These are phyloP conservation scores for Arctia plantaginis DNA, from an alignment of 2,888 invertebrate species.

Conservation along the genomic window DNA sequence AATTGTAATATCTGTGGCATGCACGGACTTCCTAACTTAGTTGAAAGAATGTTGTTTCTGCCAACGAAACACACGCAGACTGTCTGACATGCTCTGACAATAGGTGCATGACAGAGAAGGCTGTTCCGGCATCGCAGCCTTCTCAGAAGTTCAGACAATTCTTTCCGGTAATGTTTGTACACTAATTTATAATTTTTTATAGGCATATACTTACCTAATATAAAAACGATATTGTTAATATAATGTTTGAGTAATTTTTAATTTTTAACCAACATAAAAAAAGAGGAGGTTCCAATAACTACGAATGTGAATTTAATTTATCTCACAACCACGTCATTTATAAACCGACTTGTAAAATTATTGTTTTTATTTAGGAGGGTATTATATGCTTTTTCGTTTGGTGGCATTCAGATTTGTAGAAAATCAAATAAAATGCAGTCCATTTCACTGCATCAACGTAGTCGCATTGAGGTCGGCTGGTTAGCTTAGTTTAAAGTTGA, in stretches of 20 bases:
- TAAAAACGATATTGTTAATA: neutral
- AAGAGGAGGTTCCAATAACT: neutral
- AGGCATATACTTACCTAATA: too few species aligned
- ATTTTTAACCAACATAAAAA: neutral
- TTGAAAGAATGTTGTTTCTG: conserved; percentile 8
- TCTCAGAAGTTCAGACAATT: conserved; percentile 11
- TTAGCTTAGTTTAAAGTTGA: too few species aligned
- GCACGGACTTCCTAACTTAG: neutral
- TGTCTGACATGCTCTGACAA: conserved; percentile 4
- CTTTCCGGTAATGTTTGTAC: conserved; percentile 2
- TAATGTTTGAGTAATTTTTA: neutral
- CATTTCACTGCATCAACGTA: too few species aligned
- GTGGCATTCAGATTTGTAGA: too few species aligned
- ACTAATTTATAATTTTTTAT: neutral
- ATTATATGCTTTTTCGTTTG: too few species aligned
- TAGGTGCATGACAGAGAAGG: conserved; percentile 3
- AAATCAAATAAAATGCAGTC: too few species aligned
- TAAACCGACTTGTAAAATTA: too few species aligned
- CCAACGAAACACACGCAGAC: neutral
- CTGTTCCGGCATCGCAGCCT: conserved; percentile 13
- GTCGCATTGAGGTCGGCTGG: too few species aligned
- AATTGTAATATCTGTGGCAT: neutral
- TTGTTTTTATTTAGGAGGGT: too few species aligned
- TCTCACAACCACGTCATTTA: too few species aligned
- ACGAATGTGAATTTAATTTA: neutral